These are phyloP conservation scores for Ectemnius continuus DNA, from an alignment of 2,888 invertebrate genomes.

Conservation along the genomic window DNA sequence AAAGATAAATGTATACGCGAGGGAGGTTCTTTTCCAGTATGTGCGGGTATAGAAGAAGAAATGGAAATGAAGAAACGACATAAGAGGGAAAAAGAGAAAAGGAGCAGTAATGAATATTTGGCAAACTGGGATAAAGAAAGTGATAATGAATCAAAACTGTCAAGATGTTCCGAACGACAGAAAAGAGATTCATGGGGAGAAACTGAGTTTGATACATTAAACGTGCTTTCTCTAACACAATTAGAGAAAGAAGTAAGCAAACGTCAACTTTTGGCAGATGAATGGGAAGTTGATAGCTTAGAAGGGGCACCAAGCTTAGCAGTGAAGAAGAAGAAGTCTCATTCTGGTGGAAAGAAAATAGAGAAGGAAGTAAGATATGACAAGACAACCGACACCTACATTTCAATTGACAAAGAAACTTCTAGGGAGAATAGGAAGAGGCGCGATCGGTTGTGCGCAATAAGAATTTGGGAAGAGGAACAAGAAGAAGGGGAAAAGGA, in stretches of 20 bases:
- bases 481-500: constrained; percentile 74
- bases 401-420: constrained; percentile 67
- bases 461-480: constrained; percentile 76
- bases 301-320: constrained; percentile 65
- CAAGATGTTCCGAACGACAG: constrained; percentile 51
- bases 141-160: constrained; percentile 47
- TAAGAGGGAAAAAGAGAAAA: constrained; percentile 48
- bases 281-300: constrained; percentile 76
- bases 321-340: constrained; percentile 43
- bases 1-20: constrained; percentile 42
- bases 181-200: constrained; percentile 66
- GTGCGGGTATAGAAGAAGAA: constrained; percentile 39
- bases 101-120: constrained; percentile 55
- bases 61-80: constrained; percentile 50
- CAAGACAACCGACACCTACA: constrained; percentile 72
- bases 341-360: constrained; percentile 56
- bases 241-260: constrained; percentile 67
- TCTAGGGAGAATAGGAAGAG: constrained; percentile 63
- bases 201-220: constrained; percentile 71
- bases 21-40: constrained; percentile 24
- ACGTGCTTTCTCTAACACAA: constrained; percentile 72
- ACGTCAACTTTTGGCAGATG: constrained; percentile 66
- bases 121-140: constrained; percentile 65
- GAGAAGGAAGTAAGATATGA: constrained; percentile 72
- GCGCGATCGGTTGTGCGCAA: constrained; percentile 64